Conservation (phyloP, 2,113 vertebrate genomes). For the human region GRCh38 chr4:183155501-183156000, state of each 20-base stretch:
- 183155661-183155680: not conserved
- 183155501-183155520: not conserved
- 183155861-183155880: not conserved
- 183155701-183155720: not conserved
- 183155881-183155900: not conserved
- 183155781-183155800: not conserved
- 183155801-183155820: not conserved
- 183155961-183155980: not conserved
- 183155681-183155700: not conserved
- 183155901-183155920: not conserved
- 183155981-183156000: not conserved
- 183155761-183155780: not conserved
- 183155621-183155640: not conserved
- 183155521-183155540: not conserved
- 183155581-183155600: not conserved
- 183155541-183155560: not conserved
- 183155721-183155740: too few species aligned
- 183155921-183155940: not conserved
- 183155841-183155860: not conserved
- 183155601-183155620: not conserved
- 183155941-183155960: not conserved
- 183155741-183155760: not conserved
- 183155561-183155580: not conserved
- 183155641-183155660: not conserved
- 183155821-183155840: not conserved